A percentile compares a stretch with the other conserved stretches of the same genome.
These are phyloP conservation scores for Aphrocallistes beatrix DNA, from an alignment of 37 sponge, comb jelly and placozoan species.

Conservation along the genomic window DNA sequence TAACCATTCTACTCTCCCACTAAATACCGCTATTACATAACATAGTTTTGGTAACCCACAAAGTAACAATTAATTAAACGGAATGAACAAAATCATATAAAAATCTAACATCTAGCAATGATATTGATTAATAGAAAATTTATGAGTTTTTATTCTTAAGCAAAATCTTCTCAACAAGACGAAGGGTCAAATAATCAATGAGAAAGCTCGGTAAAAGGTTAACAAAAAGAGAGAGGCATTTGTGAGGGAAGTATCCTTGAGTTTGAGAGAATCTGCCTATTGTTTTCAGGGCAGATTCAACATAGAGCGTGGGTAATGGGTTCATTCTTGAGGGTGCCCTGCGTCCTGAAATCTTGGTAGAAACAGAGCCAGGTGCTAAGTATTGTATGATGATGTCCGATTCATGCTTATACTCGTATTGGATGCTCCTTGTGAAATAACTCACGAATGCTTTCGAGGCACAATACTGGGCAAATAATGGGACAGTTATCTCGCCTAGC, in stretches of 20 bases:
- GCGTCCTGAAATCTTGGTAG: background rate
- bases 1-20: too few relatives aligned
- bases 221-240: background rate
- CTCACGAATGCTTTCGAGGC: conserved; percentile 18
- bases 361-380: background rate
- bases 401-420: conserved; percentile 2
- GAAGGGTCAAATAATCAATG: too few relatives aligned
- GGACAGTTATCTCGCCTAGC: background rate
- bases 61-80: too few relatives aligned
- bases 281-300: background rate
- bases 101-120: too few relatives aligned
- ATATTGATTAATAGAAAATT: too few relatives aligned
- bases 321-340: background rate
- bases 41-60: too few relatives aligned
- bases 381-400: background rate
- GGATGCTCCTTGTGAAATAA: conserved; percentile 9
- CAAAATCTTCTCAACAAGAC: too few relatives aligned
- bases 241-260: background rate
- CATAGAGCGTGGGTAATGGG: background rate
- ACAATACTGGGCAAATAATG: conserved; percentile 15
- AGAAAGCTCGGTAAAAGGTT: background rate
- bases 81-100: too few relatives aligned
- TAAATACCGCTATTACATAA: too few relatives aligned
- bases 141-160: too few relatives aligned
- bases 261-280: background rate